Base-by-base conservation (phyloP, 2,888 invertebrate genomes). In the Agrotis ipsilon region DNA sequence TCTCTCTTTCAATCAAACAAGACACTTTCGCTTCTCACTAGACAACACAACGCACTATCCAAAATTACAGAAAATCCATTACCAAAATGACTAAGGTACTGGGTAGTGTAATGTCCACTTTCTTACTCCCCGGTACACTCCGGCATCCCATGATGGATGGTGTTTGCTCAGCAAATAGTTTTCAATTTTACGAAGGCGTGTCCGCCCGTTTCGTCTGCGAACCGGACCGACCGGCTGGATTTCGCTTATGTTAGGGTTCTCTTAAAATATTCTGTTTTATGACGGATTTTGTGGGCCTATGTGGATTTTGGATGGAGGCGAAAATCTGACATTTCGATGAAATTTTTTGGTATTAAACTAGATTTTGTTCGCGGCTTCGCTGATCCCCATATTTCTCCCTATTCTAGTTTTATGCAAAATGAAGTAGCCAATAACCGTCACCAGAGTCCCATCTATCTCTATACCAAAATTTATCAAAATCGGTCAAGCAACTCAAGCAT, bases 111-210 rank as follows among this genome's bases (percentile, higher is more conserved):
- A 46, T 48, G 52, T 60, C 32, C 32, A 62, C 67, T 80, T 80
- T 67, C 79, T 82, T 27, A 55, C 45, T 60, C 52, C 59, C 52
- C 64, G 80, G 78, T 83, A 78, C 85, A 82, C 55, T 85, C 87
- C 88, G 89, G 89, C 92, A 93, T 62, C 87, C 87, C 78, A 82
- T 96, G 96, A 96, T 96, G 92, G 95, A 96, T 96, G 90, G 82
- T 94, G 96, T 96, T 94, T 95, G 92, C 80, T 89, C 86, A 78
- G 88, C 93, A 95, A 96, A 96, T 95, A 95, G 93, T 94, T 95
- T 95, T 94, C 94, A 93, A 94, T 93, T 92, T 92, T 90, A 92
- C 89, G 90, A 90, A 89, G 87, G 82, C 86, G 82, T 76, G 79
- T 67, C 79, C 72, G 70, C 69, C 59, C 75, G 55, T 9, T 49